Base-by-base conservation (phyloP, 2,797 vertebrate species). In the Anableps anableps region DNA sequence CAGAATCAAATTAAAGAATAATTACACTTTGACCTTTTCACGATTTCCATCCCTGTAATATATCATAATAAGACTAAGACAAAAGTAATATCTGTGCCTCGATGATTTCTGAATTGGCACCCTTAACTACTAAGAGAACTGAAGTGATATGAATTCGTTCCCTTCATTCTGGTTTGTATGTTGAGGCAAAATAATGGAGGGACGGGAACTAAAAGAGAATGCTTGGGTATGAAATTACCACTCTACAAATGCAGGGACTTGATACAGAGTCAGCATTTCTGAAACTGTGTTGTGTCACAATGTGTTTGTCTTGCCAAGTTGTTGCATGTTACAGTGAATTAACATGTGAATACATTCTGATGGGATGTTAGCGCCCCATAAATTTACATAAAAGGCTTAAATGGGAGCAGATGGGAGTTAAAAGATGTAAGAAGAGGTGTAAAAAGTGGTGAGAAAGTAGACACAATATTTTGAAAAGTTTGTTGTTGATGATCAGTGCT, bases 371-470 rank as follows among this genome's bases (percentile, higher is more conserved):
- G 79, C 88, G 21, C 87, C 85, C 88, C 78, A 31, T 60, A 82
- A 75, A 70, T 74, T 45, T 85, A 85, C 89, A 87, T 90, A 84
- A 93, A 89, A 90, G 86, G 76, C 81, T 75, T 58, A 34, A 14
- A 64, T 70, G 74, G 80, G 79, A 47, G 51, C 38, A 75, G 70
- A 81, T 72, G 66, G 80, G 75, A 74, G 80, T 78, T 83, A 55
- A 82, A 75, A 86, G 43, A 43, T 43, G 36, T 70, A 9, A 64
- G 31, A 64, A 36, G 60, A 34, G 16, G 72, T 76, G 36, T 51
- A 86, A 66, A 72, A 81, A 79, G 77, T 84, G 91, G 86, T 83
- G 90, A 87, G 79, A 88, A 83, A 68, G 1, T 0, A 80, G 76
- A 80, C 68, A 81, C 81, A 86, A 76, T 76, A 31, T 66, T 38